Percentiles rank a stretch among this genome's conserved stretches.
Evolutionary conservation across 2,113 vertebrate species (phyloP).

Genomic region (Megaceryle maxima): DNA sequence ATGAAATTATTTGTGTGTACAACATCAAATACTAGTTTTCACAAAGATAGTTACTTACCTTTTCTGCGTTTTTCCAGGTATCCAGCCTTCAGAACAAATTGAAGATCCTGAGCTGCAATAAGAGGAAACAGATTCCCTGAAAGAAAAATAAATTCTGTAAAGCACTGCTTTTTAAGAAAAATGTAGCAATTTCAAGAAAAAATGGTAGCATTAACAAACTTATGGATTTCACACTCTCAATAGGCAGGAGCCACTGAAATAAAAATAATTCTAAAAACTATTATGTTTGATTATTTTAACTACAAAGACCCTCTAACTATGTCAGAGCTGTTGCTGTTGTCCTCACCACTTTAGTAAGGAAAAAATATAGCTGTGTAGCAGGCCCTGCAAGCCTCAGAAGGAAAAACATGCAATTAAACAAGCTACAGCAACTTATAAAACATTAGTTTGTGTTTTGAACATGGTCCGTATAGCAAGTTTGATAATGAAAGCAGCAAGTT

Average conservation of each 20-base stretch:
- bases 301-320: background rate
- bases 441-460: background rate
- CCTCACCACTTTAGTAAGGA: background rate
- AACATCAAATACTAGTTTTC: background rate
- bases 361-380: background rate
- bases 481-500: background rate
- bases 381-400: background rate
- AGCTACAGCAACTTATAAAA: background rate
- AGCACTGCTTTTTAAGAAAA: background rate
- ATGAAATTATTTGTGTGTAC: background rate
- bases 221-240: background rate
- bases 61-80: constrained; percentile 97
- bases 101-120: constrained; percentile 90
- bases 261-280: background rate
- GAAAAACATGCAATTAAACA: background rate
- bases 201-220: background rate
- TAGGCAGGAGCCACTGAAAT: background rate
- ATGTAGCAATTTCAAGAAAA: background rate
- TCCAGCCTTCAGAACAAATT: constrained; percentile 86
- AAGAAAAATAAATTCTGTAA: constrained; percentile 19
- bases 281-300: background rate
- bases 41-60: constrained; percentile 68
- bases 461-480: background rate
- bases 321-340: background rate
- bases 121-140: constrained; percentile 86